Conservation (phyloP, 2,113 vertebrate genomes). For the Phalacrocorax carbo region DNA sequence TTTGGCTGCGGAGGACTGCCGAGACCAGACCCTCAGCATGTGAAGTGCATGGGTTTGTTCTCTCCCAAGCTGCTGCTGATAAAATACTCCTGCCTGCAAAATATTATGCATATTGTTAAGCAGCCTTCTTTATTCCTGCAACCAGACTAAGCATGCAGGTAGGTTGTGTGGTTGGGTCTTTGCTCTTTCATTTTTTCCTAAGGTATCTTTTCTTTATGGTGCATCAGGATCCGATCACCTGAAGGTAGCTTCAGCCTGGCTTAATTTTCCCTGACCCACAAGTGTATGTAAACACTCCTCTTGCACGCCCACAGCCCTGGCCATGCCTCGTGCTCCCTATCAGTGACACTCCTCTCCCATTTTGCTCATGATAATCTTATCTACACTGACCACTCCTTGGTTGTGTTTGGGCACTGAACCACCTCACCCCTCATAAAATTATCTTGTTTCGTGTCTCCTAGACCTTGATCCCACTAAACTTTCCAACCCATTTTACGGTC, state of each 20-base stretch:
- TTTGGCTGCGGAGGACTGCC: not conserved
- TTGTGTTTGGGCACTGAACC: constrained; percentile 44
- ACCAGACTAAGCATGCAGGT: rapidly evolving
- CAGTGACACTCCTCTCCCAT: constrained; percentile 34
- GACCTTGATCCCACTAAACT: constrained; percentile 57
- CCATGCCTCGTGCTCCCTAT: not conserved
- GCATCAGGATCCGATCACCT: rapidly evolving
- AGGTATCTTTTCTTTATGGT: rapidly evolving
- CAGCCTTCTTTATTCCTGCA: not conserved
- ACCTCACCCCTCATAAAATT: constrained; percentile 60
- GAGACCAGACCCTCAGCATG: rapidly evolving
- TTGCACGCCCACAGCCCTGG: not conserved
- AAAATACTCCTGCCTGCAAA: not conserved
- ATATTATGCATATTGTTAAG: rapidly evolving
- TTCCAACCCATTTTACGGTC: not conserved
- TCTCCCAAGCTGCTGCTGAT: not conserved
- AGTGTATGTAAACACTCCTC: not conserved
- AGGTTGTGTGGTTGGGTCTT: not conserved
- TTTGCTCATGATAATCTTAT: constrained; percentile 51
- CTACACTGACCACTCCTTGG: constrained; percentile 50
- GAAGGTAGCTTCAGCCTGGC: not conserved
- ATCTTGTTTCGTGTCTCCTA: constrained; percentile 4
- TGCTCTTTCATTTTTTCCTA: not conserved
- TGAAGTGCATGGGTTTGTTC: not conserved
- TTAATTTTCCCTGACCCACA: not conserved